A percentile compares a stretch with the other conserved stretches of the same genome.
These are phyloP conservation scores for Hypanus sabinus DNA, from an alignment of 2,113 vertebrate genomes.

Conservation along the genomic window DNA sequence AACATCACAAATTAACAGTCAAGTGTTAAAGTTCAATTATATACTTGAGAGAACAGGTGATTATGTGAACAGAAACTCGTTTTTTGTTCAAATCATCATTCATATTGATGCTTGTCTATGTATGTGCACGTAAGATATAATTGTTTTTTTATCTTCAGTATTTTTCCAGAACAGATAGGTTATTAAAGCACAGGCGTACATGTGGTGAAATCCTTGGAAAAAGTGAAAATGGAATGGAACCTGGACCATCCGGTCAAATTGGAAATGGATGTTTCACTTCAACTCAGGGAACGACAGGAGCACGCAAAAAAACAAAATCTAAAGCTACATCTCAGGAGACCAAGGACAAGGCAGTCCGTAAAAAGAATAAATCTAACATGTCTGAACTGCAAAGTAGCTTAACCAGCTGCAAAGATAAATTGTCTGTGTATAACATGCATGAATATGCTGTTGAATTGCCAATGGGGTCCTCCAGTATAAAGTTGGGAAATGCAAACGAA, in stretches of 20 bases:
- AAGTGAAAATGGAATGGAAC: conserved; percentile 70
- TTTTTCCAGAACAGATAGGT: conserved; percentile 96
- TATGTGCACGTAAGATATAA: too few species aligned
- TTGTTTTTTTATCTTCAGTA: conserved; percentile 57
- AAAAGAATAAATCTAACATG: conserved; percentile 74
- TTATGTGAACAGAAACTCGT: not conserved
- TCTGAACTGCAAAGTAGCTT: conserved; percentile 62
- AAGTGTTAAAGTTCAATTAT: too few species aligned
- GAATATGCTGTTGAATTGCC: conserved; percentile 81
- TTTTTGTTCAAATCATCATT: not conserved
- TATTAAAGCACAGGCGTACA: conserved; percentile 98
- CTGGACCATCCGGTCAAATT: conserved; percentile 73
- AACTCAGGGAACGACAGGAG: conserved; percentile 88
- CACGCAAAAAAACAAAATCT: conserved; percentile 82
- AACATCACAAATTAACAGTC: too few species aligned
- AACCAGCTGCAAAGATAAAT: conserved; percentile 27
- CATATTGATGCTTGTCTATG: not conserved
- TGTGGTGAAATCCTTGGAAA: conserved; percentile 97
- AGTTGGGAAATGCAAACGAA: conserved; percentile 63
- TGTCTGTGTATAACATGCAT: conserved; percentile 55
- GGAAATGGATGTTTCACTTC: conserved; percentile 76
- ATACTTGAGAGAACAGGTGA: not conserved
- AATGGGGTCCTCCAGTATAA: conserved; percentile 68
- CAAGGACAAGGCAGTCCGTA: conserved; percentile 62
- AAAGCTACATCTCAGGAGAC: conserved; percentile 70